A percentile compares a stretch with the other conserved stretches of the same genome.
phyloP scores from a whole-genome alignment of 2,888 invertebrate genomes.

The Hydraecia micacea region DNA sequence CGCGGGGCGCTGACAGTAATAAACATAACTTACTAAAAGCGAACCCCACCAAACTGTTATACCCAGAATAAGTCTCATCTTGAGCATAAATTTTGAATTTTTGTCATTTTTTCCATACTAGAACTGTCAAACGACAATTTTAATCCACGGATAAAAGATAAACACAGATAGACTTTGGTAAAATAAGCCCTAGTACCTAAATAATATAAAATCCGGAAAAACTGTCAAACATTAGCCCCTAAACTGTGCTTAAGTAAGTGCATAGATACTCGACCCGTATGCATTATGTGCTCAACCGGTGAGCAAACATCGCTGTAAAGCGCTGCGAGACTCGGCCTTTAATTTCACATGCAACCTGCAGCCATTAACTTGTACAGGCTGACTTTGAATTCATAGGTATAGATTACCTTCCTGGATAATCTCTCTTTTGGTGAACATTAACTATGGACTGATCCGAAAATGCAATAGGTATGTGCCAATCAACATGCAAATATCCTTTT shows the following conservation, averaged over 20 bases:
- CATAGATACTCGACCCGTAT: conserved; percentile 32
- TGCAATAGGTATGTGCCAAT: too few species aligned
- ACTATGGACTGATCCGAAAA: neutral
- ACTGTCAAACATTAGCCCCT: conserved; percentile 6
- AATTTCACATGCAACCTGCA: conserved; percentile 25
- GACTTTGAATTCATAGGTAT: conserved; percentile 16
- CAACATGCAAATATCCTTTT: neutral
- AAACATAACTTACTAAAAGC: too few species aligned
- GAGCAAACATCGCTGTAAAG: conserved; percentile 40
- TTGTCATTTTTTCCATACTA: too few species aligned
- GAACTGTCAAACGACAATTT: too few species aligned
- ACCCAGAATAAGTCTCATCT: too few species aligned
- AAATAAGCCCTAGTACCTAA: neutral
- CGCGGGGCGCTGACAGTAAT: too few species aligned
- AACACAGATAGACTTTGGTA: too few species aligned
- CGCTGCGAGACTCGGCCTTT: conserved; percentile 11
- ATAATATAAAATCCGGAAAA: neutral
- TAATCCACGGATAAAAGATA: too few species aligned
- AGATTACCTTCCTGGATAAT: neutral
- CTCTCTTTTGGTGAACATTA: neutral
- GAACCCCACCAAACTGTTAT: too few species aligned
- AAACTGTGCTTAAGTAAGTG: conserved; percentile 25
- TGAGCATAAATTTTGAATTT: too few species aligned
- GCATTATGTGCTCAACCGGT: conserved; percentile 35
- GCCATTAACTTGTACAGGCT: conserved; percentile 23